Evolutionary conservation across 1,140 invertebrate species (phyloP).

Genomic region (Acyrthosiphon pisum): DNA sequence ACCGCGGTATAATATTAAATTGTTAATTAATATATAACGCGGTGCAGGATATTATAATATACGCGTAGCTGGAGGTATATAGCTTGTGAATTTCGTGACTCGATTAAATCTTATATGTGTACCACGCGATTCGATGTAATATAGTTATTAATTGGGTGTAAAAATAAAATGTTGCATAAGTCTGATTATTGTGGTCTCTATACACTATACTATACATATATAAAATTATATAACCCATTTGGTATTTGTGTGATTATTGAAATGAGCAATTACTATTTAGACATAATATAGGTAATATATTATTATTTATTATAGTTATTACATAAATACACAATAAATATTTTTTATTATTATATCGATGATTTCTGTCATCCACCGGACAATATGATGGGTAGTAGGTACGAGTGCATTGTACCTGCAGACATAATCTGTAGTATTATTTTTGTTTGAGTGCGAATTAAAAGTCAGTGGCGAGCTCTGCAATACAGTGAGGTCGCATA

Average conservation of each 20-base stretch:
- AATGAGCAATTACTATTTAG: background rate
- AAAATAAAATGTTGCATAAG: conserved; percentile 11
- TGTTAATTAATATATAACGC: background rate
- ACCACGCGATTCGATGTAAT: background rate
- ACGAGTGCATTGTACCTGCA: too few relatives aligned
- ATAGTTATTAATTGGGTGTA: background rate
- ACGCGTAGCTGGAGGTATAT: background rate
- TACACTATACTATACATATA: background rate
- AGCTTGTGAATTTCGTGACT: background rate
- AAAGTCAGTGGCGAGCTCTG: background rate
- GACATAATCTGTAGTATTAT: too few relatives aligned
- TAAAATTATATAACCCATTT: background rate
- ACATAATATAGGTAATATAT: too few relatives aligned
- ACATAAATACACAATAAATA: too few relatives aligned
- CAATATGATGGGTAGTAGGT: too few relatives aligned
- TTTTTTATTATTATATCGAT: too few relatives aligned
- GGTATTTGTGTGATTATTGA: background rate
- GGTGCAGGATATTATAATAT: background rate
- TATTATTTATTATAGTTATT: too few relatives aligned
- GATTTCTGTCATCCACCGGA: too few relatives aligned
- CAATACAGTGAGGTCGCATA: background rate
- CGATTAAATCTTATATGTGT: background rate
- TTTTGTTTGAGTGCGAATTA: too few relatives aligned
- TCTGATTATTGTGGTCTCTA: background rate
- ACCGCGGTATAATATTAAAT: background rate